phyloP scores from a whole-genome alignment of 2,113 vertebrate genomes.

The Micronycteris hirsuta region DNA sequence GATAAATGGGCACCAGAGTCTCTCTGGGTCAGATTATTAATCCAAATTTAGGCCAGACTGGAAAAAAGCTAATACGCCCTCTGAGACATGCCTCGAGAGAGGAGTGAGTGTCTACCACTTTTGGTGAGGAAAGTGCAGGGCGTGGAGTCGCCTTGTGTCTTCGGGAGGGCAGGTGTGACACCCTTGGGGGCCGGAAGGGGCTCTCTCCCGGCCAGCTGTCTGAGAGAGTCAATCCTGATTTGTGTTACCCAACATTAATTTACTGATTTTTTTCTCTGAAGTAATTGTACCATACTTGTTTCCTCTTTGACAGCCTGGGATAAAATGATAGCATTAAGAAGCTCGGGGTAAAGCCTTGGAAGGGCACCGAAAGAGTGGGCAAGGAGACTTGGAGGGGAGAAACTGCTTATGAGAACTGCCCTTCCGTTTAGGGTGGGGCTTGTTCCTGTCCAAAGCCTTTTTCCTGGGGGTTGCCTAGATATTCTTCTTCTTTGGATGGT shows the following conservation, averaged over 20 bases:
- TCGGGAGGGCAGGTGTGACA: neutral
- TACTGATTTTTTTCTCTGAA: neutral
- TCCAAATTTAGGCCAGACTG: neutral
- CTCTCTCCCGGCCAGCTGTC: neutral
- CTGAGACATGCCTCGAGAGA: neutral
- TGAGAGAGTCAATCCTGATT: neutral
- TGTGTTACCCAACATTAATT: neutral
- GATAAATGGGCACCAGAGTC: conserved; percentile 2
- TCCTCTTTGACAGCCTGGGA: neutral
- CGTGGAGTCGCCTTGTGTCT: neutral
- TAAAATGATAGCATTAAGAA: neutral
- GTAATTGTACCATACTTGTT: neutral
- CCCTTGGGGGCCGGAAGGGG: neutral
- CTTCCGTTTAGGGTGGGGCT: neutral
- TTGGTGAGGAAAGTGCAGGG: neutral
- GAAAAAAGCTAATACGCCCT: neutral
- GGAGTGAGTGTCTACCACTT: neutral
- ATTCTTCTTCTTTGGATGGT: neutral
- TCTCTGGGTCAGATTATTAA: conserved; percentile 6
- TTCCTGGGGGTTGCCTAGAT: neutral
- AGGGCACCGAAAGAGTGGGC: neutral
- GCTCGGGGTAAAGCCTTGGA: neutral
- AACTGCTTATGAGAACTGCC: neutral
- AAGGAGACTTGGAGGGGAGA: neutral
- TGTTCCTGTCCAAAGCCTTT: neutral